Base-by-base conservation (phyloP, 1,140 invertebrate genomes). In the Plectrocnemia conspersa region DNA sequence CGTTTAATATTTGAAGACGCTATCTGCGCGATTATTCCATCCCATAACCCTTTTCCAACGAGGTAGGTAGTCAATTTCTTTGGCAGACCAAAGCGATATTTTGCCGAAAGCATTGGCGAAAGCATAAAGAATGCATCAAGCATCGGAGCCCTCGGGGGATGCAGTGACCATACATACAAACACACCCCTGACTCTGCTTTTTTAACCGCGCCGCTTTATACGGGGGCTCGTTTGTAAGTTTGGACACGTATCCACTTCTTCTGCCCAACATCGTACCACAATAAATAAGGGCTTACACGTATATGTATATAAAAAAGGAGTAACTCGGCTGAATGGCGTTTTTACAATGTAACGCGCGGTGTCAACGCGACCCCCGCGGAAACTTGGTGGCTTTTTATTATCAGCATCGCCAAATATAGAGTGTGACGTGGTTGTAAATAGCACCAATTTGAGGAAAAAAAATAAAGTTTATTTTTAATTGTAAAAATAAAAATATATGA, bases 281-380 rank as follows among this genome's bases (percentile, higher is more conserved):
- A 59, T 59, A 59, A 59, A 59, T 59, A 55, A 52, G 48, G 52
- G 19, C 50, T 58, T 58, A 54, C 56, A 49, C n/a, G n/a, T n/a
- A n/a, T n/a, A n/a, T n/a, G n/a, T n/a, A n/a, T 58, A 58, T 38
- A 38, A 38, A 9, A 38, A 53, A 58, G 50, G 54, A 54, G 44
- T 42, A 21, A 54, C 48, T 49, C 23, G 40, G 16, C 13, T 15
- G 29, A 47, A 52, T 38, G 25, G 19, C 55, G 46, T 52, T 50
- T 57, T 57, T 57, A 41, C 35, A 38, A 38, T 38, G 35, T 38
- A 38, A 38, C 35, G 35, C 35, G 35, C 35, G 5, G 7, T 38
- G 7, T 38, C 35, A n/a, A n/a, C n/a, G n/a, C n/a, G n/a, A n/a
- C n/a, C n/a, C n/a, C n/a, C n/a, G n/a, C n/a, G n/a, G n/a, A n/a